Evolutionary conservation across 2,888 invertebrate genomes (phyloP).

Genomic region (Serrognathus titanus): DNA sequence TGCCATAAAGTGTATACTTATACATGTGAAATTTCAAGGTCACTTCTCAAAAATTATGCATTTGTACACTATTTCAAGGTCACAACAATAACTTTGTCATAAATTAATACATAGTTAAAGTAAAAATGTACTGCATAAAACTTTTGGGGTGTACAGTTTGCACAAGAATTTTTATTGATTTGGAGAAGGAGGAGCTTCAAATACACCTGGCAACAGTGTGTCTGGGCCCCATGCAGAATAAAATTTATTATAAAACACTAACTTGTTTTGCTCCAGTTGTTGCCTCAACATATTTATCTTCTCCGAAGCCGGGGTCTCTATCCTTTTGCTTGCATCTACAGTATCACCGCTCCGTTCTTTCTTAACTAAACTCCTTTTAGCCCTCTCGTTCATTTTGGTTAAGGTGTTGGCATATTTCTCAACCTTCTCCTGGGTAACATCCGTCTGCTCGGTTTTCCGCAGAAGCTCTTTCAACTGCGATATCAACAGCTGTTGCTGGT

Average conservation of each 20-base stretch:
- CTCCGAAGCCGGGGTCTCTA: slow-evolving; percentile 50
- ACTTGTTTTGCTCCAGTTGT: slow-evolving; percentile 56
- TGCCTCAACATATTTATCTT: slow-evolving; percentile 53
- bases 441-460: slow-evolving; percentile 43
- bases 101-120: no score
- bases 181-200: not conserved
- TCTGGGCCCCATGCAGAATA: not conserved
- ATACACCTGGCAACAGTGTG: not conserved
- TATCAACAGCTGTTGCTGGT: slow-evolving; percentile 46
- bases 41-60: no score
- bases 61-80: no score
- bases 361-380: slow-evolving; percentile 34
- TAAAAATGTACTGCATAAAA: no score
- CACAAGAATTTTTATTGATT: no score
- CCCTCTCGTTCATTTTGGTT: slow-evolving; percentile 43
- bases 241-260: slow-evolving; percentile 17
- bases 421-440: slow-evolving; percentile 47
- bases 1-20: no score
- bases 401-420: slow-evolving; percentile 47
- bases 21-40: no score
- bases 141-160: no score
- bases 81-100: no score
- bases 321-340: slow-evolving; percentile 20
- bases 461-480: slow-evolving; percentile 49
- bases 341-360: slow-evolving; percentile 29